Percentiles rank a stretch among this genome's conserved stretches.
These are phyloP conservation scores for Epistrophe eligans DNA, from an alignment of 2,888 invertebrate genomes.

Conservation along the genomic window DNA sequence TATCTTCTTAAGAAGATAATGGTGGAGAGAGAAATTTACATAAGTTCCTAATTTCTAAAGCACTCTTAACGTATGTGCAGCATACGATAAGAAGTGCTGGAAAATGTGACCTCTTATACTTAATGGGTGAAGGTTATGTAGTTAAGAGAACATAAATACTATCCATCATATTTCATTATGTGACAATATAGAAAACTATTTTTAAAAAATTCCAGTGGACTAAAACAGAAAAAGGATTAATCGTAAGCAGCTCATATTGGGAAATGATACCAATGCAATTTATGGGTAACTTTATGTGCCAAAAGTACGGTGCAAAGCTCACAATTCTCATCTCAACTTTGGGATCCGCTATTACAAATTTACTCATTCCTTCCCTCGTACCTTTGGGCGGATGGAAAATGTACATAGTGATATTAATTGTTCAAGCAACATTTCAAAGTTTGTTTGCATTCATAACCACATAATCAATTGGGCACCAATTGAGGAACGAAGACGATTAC, in stretches of 20 bases:
- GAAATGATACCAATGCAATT: slow-evolving; percentile 88
- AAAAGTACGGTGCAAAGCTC: slow-evolving; percentile 88
- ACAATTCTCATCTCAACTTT: slow-evolving; percentile 86
- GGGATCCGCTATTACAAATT: slow-evolving; percentile 87
- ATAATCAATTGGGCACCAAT: slow-evolving; percentile 89
- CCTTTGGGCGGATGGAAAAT: slow-evolving; percentile 86
- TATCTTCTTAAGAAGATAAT: no score
- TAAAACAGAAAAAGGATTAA: slow-evolving; percentile 85
- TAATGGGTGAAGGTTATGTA: no score
- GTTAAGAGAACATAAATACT: no score
- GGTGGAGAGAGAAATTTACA: no score
- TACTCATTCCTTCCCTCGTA: slow-evolving; percentile 88
- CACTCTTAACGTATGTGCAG: no score
- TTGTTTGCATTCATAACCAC: slow-evolving; percentile 86
- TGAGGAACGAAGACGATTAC: slow-evolving; percentile 86
- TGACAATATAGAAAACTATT: neutral
- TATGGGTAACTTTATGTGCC: slow-evolving; percentile 87
- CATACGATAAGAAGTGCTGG: no score
- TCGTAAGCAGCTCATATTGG: slow-evolving; percentile 91
- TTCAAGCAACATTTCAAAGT: slow-evolving; percentile 88
- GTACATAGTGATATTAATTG: slow-evolving; percentile 86
- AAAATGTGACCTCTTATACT: no score
- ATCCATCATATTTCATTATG: no score
- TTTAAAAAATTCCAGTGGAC: slow-evolving; percentile 83
- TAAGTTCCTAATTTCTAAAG: no score